These are phyloP conservation scores for Rotaria magnacalcarata DNA, from an alignment of 2,888 invertebrate species.

Conservation along the genomic window DNA sequence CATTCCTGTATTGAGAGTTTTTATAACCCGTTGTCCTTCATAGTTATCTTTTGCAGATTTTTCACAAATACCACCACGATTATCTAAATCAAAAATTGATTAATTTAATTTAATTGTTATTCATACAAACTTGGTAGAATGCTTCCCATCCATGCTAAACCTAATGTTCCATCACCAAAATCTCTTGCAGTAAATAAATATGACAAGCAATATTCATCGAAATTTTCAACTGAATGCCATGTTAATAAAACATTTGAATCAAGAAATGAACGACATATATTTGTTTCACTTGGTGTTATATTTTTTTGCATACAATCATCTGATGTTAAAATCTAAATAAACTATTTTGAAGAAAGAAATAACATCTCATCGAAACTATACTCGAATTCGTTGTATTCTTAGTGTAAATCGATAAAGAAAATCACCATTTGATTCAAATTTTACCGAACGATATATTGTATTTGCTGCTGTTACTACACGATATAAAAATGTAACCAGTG, in stretches of 20 bases:
- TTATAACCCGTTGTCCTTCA: conserved; percentile 83
- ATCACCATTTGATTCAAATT: conserved; percentile 29
- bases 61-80: conserved; percentile 97
- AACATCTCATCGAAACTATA: background rate
- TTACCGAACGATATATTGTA: conserved; percentile 23
- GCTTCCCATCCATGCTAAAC: conserved; percentile 75
- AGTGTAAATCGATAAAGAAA: conserved; percentile 8
- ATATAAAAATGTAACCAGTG: background rate
- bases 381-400: conserved; percentile 33
- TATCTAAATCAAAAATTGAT: conserved; percentile 63
- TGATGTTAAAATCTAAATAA: conserved; percentile 40
- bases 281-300: conserved; percentile 24
- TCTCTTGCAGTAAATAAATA: conserved; percentile 97
- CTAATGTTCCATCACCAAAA: conserved; percentile 96
- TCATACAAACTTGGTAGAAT: conserved; percentile 1
- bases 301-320: conserved; percentile 38
- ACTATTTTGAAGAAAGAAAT: background rate
- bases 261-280: conserved; percentile 42
- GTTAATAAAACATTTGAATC: conserved; percentile 45
- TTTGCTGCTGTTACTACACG: background rate
- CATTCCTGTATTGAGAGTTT: conserved; percentile 93
- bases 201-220: conserved; percentile 85
- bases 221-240: conserved; percentile 40
- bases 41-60: conserved; percentile 89
- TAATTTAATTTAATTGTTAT: no score